A percentile compares a stretch with the other conserved stretches of the same genome.
Conservation (phyloP, 2,797 vertebrate species). For the Tauraco hartlaubi region DNA sequence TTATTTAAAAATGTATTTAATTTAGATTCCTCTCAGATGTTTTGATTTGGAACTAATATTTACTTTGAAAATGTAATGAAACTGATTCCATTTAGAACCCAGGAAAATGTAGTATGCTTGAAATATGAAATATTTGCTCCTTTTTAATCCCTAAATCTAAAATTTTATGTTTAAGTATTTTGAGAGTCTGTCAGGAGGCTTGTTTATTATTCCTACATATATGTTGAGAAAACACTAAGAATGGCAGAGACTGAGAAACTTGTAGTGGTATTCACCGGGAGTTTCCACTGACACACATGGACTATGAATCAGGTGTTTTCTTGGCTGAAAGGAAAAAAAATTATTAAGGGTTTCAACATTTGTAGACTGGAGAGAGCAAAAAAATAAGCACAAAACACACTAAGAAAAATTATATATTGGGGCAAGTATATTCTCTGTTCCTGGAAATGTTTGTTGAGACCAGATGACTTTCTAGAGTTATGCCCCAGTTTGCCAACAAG, state of each 20-base stretch:
- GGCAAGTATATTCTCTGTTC: neutral
- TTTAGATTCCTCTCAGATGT: neutral
- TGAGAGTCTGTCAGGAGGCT: neutral
- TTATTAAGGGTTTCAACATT: rapidly evolving
- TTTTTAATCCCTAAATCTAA: neutral
- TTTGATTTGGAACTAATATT: neutral
- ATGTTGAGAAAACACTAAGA: neutral
- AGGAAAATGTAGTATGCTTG: neutral
- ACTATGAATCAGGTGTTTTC: neutral
- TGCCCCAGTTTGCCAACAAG: neutral
- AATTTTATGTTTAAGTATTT: neutral
- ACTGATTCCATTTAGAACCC: neutral
- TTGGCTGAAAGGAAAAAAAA: neutral
- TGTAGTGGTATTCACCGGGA: neutral
- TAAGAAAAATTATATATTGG: neutral
- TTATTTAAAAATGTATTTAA: neutral
- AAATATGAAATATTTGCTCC: neutral
- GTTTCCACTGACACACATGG: neutral
- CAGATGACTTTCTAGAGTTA: neutral
- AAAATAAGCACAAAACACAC: rapidly evolving
- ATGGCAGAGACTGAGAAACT: neutral
- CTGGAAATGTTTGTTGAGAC: neutral
- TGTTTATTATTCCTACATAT: neutral
- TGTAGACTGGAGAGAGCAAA: neutral
- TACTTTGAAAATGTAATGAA: neutral